These are phyloP conservation scores for Dysmachus trigonus DNA, from an alignment of 2,888 invertebrate genomes.

Conservation along the genomic window DNA sequence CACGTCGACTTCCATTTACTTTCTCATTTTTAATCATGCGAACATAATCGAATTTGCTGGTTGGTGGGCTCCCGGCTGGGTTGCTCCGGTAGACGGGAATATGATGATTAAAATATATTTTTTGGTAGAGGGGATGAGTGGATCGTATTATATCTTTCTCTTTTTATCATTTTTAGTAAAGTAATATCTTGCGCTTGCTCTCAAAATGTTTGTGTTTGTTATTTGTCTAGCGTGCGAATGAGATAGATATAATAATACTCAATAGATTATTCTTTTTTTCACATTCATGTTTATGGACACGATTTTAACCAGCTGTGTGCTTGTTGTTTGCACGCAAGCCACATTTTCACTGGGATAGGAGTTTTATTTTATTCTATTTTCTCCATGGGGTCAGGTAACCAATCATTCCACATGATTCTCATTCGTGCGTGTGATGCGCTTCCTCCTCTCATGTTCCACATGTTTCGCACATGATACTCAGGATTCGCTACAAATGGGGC, in stretches of 20 bases:
- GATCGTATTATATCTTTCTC: no score
- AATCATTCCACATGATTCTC: conserved; percentile 27
- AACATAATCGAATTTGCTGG: conserved; percentile 33
- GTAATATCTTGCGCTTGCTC: no score
- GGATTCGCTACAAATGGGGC: background rate
- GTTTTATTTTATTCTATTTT: background rate
- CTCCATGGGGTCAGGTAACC: conserved; percentile 1
- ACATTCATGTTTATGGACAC: no score
- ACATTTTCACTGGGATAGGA: background rate
- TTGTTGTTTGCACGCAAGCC: no score
- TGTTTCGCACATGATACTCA: background rate
- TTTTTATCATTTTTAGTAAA: no score
- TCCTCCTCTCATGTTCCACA: background rate
- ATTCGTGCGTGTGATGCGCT: conserved; percentile 3
- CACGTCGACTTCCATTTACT: background rate
- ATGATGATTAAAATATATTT: background rate
- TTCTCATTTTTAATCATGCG: conserved; percentile 10
- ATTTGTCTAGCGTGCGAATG: no score
- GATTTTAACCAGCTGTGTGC: background rate
- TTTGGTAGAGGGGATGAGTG: no score
- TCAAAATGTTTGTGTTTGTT: no score
- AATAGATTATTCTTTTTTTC: no score
- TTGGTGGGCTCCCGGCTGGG: background rate
- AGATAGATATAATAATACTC: no score
- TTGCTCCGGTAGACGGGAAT: no score